These are phyloP conservation scores for Agapornis roseicollis DNA, from an alignment of 2,113 vertebrate genomes.

Conservation along the genomic window DNA sequence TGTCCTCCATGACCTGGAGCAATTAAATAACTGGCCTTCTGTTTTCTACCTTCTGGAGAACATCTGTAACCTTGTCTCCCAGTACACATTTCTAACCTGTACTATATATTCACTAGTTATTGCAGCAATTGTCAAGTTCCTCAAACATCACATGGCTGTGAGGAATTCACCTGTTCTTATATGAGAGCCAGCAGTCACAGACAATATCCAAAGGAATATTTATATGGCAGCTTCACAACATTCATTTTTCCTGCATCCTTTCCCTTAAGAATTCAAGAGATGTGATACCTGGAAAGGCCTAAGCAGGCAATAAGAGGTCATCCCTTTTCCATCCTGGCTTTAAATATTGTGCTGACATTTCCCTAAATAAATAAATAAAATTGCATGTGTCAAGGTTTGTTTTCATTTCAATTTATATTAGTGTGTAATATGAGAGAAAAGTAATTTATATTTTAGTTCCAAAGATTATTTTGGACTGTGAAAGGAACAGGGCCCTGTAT, in stretches of 20 bases:
- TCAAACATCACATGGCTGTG: background rate
- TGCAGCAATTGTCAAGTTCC: conserved; percentile 13
- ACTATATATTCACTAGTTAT: background rate
- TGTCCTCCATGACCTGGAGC: background rate
- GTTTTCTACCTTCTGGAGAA: background rate
- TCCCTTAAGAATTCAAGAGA: background rate
- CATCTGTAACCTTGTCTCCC: background rate
- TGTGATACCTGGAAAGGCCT: background rate
- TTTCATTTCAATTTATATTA: background rate
- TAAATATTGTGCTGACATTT: background rate
- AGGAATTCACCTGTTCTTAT: background rate
- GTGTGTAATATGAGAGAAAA: background rate
- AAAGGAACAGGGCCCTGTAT: background rate
- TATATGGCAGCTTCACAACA: background rate
- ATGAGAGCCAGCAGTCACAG: background rate
- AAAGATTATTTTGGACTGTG: background rate
- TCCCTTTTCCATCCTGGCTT: background rate
- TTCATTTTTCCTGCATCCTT: background rate
- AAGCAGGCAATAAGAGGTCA: background rate
- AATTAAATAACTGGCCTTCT: background rate
- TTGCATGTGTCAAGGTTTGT: background rate
- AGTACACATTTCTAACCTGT: background rate
- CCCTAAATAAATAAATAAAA: background rate
- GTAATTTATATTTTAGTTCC: background rate
- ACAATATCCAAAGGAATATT: background rate